Percentiles rank a stretch among this genome's conserved stretches.
These are phyloP conservation scores for Solea solea DNA, from an alignment of 2,113 vertebrate species.

Conservation along the genomic window DNA sequence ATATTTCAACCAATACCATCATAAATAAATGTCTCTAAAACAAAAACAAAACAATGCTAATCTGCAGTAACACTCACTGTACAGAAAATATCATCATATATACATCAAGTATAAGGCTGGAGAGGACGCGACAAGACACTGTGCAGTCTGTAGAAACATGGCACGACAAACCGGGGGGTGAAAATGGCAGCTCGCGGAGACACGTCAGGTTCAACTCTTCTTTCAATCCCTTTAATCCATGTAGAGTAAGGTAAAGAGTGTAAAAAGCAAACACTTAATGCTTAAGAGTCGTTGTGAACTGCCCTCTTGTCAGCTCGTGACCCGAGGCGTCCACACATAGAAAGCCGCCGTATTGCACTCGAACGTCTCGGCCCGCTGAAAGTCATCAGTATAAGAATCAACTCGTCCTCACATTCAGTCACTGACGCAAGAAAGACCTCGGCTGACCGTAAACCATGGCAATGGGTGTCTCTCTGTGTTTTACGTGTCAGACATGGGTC, in stretches of 20 bases:
- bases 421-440: too few species aligned
- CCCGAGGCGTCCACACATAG: slow-evolving; percentile 11
- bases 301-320: slow-evolving; percentile 15
- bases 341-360: slow-evolving; percentile 23
- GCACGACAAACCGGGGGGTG: slow-evolving; percentile 61
- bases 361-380: too few species aligned
- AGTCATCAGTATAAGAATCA: too few species aligned
- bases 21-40: slow-evolving; percentile 45
- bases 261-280: slow-evolving; percentile 50
- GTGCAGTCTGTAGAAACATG: slow-evolving; percentile 48
- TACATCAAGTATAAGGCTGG: slow-evolving; percentile 57
- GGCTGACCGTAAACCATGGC: too few species aligned
- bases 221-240: slow-evolving; percentile 18
- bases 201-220: slow-evolving; percentile 9
- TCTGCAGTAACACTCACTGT: slow-evolving; percentile 56
- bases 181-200: slow-evolving; percentile 28
- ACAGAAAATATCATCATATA: slow-evolving; percentile 54
- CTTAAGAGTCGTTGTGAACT: slow-evolving; percentile 17
- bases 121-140: slow-evolving; percentile 38
- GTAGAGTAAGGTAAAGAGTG: not conserved
- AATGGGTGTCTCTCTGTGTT: slow-evolving; percentile 15
- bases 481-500: slow-evolving; percentile 90
- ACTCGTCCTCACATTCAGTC: too few species aligned
- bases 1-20: slow-evolving; percentile 39
- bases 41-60: slow-evolving; percentile 40